These are phyloP conservation scores for Drosophila ambigua DNA, from an alignment of 1,140 invertebrate species.

Conservation along the genomic window DNA sequence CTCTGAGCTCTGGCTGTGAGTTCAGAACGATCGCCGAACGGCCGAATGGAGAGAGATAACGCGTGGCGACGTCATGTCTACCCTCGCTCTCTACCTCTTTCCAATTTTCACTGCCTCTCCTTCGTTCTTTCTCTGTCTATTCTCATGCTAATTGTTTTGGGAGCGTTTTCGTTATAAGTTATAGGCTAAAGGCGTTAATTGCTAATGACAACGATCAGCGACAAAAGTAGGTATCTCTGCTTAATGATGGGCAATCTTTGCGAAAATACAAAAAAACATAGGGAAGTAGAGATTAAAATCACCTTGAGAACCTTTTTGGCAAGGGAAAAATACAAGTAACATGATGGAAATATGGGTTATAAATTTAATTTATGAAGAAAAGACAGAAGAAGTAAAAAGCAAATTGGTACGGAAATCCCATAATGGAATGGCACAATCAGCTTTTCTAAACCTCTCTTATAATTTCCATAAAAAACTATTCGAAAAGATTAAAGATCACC, in stretches of 20 bases:
- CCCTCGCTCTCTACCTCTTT: conserved; percentile 1
- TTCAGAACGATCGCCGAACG: conserved; percentile 10
- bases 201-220: conserved; percentile 17
- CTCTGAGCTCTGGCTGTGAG: conserved; percentile 4
- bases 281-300: too few species aligned
- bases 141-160: conserved; percentile 42
- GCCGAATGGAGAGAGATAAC: background rate
- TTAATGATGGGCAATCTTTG: background rate
- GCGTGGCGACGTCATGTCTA: conserved; percentile 46
- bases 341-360: too few species aligned
- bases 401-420: too few species aligned
- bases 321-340: too few species aligned
- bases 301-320: too few species aligned
- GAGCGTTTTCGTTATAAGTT: background rate
- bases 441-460: too few species aligned
- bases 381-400: too few species aligned
- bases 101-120: background rate
- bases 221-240: background rate
- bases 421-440: too few species aligned
- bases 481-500: too few species aligned
- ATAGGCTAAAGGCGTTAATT: conserved; percentile 41
- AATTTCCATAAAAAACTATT: too few species aligned
- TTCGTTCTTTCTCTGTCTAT: background rate
- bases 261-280: background rate
- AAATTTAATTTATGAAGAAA: too few species aligned